Base-by-base conservation (phyloP, 92 coral and sea anemone genomes). In the Plumapathes pennacea region DNA sequence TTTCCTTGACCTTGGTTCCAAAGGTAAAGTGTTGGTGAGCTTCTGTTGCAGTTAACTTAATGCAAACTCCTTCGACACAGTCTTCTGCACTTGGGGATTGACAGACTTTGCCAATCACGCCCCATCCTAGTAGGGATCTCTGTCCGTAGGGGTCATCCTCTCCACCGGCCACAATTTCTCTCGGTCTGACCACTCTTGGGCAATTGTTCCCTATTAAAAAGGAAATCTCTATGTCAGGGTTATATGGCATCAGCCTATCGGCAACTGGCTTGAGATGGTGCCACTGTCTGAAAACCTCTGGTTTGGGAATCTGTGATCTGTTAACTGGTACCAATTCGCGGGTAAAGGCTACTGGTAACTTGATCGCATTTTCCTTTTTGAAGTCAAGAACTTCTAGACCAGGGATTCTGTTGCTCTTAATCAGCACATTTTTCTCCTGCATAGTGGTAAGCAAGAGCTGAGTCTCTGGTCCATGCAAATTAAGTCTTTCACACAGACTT, bases 241-340 rank as follows among this genome's bases (percentile, higher is more conserved):
- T 38, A 38, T 62, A 56, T 2, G 80, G 68, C 67, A 60, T 52
- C 22, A 78, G 50, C 32, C 69, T 18, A 32, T 69, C 78, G 19
- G 74, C 78, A 43, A 69, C 67, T 15, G 41, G 42, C 11, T 38
- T 27, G 19, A 76, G 69, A 38, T 78, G 72, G 26, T 42, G 39
- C 85, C 67, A 78, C 32, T 69, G 25, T 17, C 13, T 49, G 26
- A 77, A 68, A 15, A 78, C 74, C 38, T 60, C 47, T 39, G 60
- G 60, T 46, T 63, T 71, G 29, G 85, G 74, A 55, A 79, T 79
- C 80, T 79, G 80, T 21, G 53, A 69, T 4, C 67, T 43, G 29
- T 50, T 70, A 2, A 72, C 32, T 17, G 85, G 62, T 15, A 78
- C 62, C 24, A 19, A 27, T n/a, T 63, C 62, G 19, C 75, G 23